Conservation (phyloP, 2,797 vertebrate species). For the Galaxias olidus region DNA sequence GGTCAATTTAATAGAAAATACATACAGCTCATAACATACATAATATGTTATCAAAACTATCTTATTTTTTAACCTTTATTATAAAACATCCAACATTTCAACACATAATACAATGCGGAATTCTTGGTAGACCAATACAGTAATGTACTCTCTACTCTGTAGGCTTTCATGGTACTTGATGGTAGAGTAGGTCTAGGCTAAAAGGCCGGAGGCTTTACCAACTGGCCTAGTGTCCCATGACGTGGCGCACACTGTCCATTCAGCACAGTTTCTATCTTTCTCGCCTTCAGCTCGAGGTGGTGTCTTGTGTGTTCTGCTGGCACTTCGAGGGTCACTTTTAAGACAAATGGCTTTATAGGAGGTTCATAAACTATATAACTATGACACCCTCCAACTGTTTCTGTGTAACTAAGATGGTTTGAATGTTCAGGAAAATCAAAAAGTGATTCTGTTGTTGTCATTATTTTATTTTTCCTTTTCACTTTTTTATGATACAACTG, state of each 20-base stretch:
- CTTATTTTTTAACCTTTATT: too few species aligned
- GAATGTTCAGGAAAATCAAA: neutral
- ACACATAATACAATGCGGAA: too few species aligned
- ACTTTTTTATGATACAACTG: neutral
- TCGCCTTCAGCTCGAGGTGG: constrained; percentile 33
- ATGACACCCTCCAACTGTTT: constrained; percentile 20
- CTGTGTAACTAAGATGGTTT: constrained; percentile 23
- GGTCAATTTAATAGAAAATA: too few species aligned
- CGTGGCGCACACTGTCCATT: constrained; percentile 17
- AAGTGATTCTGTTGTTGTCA: too few species aligned
- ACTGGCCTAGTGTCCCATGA: too few species aligned
- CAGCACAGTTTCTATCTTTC: constrained; percentile 15
- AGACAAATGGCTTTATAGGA: constrained; percentile 29
- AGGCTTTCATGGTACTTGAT: too few species aligned
- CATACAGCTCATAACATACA: too few species aligned
- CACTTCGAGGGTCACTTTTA: constrained; percentile 36
- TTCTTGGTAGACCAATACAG: too few species aligned
- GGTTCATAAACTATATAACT: constrained; percentile 33
- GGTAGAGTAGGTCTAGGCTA: neutral
- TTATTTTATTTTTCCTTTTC: neutral
- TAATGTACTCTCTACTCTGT: too few species aligned
- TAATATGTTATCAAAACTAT: too few species aligned
- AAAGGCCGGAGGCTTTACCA: constrained; percentile 22
- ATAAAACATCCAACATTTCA: too few species aligned
- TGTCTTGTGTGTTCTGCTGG: constrained; percentile 50